A percentile compares a stretch with the other conserved stretches of the same genome.
phyloP scores from a whole-genome alignment of 1,140 invertebrate genomes.

The Phenacoccus solenopsis region DNA sequence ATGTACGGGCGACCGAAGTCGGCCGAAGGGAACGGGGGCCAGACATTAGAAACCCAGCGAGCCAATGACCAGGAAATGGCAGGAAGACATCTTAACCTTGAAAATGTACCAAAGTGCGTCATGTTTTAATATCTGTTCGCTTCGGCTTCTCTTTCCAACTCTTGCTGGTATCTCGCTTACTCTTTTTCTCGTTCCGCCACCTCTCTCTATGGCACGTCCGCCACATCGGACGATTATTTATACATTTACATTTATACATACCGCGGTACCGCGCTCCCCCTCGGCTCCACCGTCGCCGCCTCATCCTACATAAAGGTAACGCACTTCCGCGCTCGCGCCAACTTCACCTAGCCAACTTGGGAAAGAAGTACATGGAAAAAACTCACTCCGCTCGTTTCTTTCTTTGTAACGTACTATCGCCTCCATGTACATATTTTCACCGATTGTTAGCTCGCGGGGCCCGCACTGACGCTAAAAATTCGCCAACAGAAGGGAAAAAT shows the following conservation, averaged over 20 bases:
- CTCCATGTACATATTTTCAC: no score
- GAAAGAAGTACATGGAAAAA: no score
- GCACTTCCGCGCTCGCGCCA: constrained; percentile 5
- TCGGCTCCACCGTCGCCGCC: not conserved
- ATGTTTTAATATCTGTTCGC: constrained; percentile 18
- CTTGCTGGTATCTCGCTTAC: constrained; percentile 14
- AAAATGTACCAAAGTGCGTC: constrained; percentile 16
- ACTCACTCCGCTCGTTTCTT: no score
- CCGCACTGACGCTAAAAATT: no score
- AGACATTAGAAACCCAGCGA: constrained; percentile 17
- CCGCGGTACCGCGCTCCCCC: not conserved
- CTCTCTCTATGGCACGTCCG: not conserved
- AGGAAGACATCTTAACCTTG: constrained; percentile 17
- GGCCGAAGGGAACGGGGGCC: not conserved
- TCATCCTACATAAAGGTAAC: not conserved
- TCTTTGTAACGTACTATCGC: no score
- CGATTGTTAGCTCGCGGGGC: no score
- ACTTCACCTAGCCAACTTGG: no score
- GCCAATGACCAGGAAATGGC: constrained; percentile 16
- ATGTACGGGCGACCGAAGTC: not conserved
- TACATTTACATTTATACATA: constrained; percentile 4
- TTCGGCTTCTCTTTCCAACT: constrained; percentile 20
- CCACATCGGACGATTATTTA: constrained; percentile 11
- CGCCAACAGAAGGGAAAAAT: no score
- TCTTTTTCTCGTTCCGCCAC: constrained; percentile 11